Evolutionary conservation across 2,888 invertebrate genomes (phyloP).

Genomic region (Nematopogon swammerdamellus): DNA sequence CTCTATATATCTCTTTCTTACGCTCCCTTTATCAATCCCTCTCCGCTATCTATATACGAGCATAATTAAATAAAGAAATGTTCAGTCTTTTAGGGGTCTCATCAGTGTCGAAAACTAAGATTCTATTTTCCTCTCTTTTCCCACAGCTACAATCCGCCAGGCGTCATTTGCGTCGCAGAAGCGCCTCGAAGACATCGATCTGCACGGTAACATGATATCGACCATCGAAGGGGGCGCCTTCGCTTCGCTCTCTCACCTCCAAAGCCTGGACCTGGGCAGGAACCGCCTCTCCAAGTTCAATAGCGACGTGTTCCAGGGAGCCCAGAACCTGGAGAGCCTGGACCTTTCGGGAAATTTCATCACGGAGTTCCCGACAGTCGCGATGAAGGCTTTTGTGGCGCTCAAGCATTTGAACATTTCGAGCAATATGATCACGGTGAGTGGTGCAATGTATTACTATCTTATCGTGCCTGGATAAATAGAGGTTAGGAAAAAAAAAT

Average conservation of each 20-base stretch:
- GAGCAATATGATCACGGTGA: constrained; percentile 80
- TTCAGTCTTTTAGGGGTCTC: too few species aligned
- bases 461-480: too few species aligned
- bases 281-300: constrained; percentile 79
- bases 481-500: too few species aligned
- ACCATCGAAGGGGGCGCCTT: constrained; percentile 76
- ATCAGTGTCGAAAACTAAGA: too few species aligned
- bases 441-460: constrained; percentile 13
- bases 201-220: constrained; percentile 75
- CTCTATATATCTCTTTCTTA: too few species aligned
- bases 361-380: constrained; percentile 74
- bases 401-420: constrained; percentile 76
- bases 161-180: constrained; percentile 69
- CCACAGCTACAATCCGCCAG: constrained; percentile 64
- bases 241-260: constrained; percentile 62
- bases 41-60: too few species aligned
- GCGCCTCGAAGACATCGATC: constrained; percentile 69
- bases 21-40: too few species aligned
- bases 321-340: constrained; percentile 71
- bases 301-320: constrained; percentile 79
- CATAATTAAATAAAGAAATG: too few species aligned
- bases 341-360: constrained; percentile 88
- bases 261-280: constrained; percentile 68
- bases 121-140: too few species aligned
- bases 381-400: constrained; percentile 66